Evolutionary conservation across 2,113 vertebrate genomes (phyloP).

Genomic region (Pterocles burchelli): DNA sequence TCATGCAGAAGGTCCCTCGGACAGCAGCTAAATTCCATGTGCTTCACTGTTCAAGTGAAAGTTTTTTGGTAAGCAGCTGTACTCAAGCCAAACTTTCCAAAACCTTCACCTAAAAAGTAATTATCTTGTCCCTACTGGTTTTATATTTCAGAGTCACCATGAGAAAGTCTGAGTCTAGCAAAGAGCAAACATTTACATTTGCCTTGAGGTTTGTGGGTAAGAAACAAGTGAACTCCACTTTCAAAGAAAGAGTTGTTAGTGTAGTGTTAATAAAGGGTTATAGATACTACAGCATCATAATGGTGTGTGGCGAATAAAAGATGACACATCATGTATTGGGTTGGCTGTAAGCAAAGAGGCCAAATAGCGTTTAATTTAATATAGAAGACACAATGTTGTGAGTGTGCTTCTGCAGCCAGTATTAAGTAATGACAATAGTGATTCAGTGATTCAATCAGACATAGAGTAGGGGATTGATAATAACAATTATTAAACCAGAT

Average conservation of each 20-base stretch:
- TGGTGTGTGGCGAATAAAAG: background rate
- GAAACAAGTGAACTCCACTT: background rate
- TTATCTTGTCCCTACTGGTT: background rate
- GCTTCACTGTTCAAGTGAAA: background rate
- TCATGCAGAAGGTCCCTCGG: background rate
- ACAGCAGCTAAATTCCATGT: background rate
- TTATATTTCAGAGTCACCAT: background rate
- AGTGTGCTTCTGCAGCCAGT: background rate
- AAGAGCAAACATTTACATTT: background rate
- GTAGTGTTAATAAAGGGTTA: background rate
- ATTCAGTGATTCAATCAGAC: background rate
- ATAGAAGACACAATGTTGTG: background rate
- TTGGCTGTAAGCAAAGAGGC: background rate
- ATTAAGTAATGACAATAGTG: background rate
- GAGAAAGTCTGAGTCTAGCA: background rate
- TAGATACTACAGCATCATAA: background rate
- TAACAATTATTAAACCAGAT: background rate
- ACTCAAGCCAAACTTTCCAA: background rate
- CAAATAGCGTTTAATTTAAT: background rate
- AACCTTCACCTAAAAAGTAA: background rate
- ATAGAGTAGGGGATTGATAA: background rate
- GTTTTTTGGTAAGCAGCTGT: background rate
- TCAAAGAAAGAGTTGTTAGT: background rate
- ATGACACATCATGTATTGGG: background rate
- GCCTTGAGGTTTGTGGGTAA: background rate